phyloP scores from a whole-genome alignment of 2,113 vertebrate genomes.

The Nycticorax nycticorax region DNA sequence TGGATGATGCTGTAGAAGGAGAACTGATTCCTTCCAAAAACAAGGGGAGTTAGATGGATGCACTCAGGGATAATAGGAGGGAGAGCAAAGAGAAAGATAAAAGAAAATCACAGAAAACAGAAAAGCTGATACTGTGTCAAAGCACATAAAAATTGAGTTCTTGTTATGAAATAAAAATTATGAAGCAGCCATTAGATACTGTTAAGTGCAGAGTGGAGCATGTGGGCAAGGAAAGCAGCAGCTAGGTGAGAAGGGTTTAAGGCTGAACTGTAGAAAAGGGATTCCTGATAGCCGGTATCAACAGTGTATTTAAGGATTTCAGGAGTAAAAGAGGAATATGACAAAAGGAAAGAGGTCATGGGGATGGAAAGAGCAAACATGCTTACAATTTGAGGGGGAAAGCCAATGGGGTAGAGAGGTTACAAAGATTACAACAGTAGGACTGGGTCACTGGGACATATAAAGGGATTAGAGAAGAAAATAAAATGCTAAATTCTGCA shows the following conservation, averaged over 20 bases:
- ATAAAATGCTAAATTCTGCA: background rate
- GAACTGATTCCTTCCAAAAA: background rate
- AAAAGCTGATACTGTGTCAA: background rate
- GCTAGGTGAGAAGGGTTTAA: background rate
- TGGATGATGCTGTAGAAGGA: background rate
- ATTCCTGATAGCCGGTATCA: background rate
- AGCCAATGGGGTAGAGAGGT: background rate
- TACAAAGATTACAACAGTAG: background rate
- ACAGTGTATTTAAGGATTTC: background rate
- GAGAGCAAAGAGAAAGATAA: background rate
- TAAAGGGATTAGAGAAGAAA: background rate
- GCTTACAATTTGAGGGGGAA: background rate
- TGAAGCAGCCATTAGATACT: background rate
- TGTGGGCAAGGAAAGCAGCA: background rate
- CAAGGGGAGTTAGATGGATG: background rate
- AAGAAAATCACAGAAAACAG: background rate
- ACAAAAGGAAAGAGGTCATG: background rate
- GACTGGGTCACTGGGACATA: background rate
- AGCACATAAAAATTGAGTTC: background rate
- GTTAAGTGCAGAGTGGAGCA: background rate
- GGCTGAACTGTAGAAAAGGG: background rate
- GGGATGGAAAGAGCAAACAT: background rate
- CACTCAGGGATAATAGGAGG: background rate
- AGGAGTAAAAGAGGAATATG: background rate
- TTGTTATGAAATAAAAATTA: background rate